These are phyloP conservation scores for Spodoptera picta DNA, from an alignment of 2,888 invertebrate species.

Conservation along the genomic window DNA sequence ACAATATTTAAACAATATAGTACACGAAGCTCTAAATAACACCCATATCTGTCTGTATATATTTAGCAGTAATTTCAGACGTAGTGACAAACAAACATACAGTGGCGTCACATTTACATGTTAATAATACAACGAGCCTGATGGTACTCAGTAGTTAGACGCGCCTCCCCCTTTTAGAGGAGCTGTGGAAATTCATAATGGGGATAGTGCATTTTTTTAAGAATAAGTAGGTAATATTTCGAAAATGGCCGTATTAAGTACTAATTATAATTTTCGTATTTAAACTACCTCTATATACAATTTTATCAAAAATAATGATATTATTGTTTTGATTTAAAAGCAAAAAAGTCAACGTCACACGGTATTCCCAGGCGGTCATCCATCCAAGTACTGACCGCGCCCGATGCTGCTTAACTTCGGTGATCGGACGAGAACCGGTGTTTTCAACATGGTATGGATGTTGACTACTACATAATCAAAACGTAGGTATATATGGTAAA, in stretches of 20 bases:
- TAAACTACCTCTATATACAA: too few species aligned
- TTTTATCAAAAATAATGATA: too few species aligned
- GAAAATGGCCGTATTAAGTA: too few species aligned
- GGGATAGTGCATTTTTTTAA: constrained; percentile 19
- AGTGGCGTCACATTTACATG: constrained; percentile 53
- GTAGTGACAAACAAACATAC: constrained; percentile 42
- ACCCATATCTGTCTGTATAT: constrained; percentile 12
- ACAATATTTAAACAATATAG: too few species aligned
- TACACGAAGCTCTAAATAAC: too few species aligned
- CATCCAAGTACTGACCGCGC: constrained; percentile 81
- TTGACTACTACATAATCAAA: not conserved
- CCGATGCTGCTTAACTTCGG: constrained; percentile 82
- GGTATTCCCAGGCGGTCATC: constrained; percentile 81
- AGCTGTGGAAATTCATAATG: not conserved
- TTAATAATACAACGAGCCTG: constrained; percentile 54
- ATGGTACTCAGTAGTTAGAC: constrained; percentile 54
- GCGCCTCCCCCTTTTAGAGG: constrained; percentile 51
- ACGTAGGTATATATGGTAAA: too few species aligned
- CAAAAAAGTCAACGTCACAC: constrained; percentile 45
- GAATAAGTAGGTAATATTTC: too few species aligned
- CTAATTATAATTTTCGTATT: too few species aligned
- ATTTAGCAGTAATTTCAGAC: constrained; percentile 31
- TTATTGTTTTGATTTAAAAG: too few species aligned
- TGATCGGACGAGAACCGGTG: constrained; percentile 84
- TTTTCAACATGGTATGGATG: constrained; percentile 62